Base-by-base conservation (phyloP, 2,888 invertebrate species). In the Tolmerus cingulatus region DNA sequence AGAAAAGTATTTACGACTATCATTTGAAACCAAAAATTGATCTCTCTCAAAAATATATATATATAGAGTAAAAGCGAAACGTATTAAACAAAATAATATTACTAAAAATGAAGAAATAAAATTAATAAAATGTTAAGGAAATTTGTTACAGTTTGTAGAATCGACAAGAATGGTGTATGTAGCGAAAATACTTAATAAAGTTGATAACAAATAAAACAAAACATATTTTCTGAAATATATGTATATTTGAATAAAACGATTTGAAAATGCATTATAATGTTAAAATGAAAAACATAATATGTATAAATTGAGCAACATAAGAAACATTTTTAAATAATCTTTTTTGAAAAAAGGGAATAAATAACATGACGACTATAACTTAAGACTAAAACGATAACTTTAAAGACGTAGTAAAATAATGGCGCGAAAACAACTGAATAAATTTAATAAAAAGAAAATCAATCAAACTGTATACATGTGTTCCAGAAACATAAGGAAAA, bases 391-490 rank as follows among this genome's bases (percentile, higher is more conserved):
- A 23, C 66, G 66, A 66, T 66, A 66, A 66, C 23, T 3, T 66
- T 66, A 66, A 66, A 66, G 4, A 66, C 66, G 66, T 66, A 66
- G 66, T 66, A 66, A 66, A 27, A 66, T 66, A 66, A 66, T 66
- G 66, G 66, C 66, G 66, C 66, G 66, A 37, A 76, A 34, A 76
- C 37, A 76, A 76, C 37, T 76, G 76, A 76, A 9, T 12, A 66
- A 76, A 19, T 34, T 82, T 82, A 30, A 23, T 23, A 16, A 81
- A 19, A 40, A 74, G 19, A 66, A 74, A 87, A 87, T 88, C 86
- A 87, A 84, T 88, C 86, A 87, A 88, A 87, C 86, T 88, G 88
- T 88, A 87, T 87, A 85, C 76, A 87, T 88, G 88, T 88, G 88
- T 87, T 87, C 88, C 86, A 86, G 34, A 79, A 76, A 37, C 30